These are phyloP conservation scores for Vidua macroura DNA, from an alignment of 2,113 vertebrate genomes.

Conservation along the genomic window DNA sequence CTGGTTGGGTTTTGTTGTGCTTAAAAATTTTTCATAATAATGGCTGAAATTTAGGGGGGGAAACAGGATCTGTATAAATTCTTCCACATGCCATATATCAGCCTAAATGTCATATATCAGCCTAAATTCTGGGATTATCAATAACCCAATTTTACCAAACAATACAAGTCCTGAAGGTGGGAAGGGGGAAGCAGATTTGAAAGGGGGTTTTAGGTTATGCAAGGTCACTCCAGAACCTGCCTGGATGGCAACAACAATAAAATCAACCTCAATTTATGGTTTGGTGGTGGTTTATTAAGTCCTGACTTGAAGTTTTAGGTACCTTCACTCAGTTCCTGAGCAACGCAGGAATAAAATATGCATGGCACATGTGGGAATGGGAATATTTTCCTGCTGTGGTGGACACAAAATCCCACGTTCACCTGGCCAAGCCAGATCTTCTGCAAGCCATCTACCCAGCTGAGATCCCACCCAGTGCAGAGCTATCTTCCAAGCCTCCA, in stretches of 20 bases:
- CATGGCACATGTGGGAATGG: background rate
- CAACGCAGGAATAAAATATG: accelerated
- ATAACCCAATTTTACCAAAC: background rate
- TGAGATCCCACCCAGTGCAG: background rate
- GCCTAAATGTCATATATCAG: background rate
- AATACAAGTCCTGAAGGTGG: background rate
- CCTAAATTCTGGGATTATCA: background rate
- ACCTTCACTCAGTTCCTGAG: background rate
- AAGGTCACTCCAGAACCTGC: background rate
- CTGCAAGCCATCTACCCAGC: background rate
- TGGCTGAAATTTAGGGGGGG: background rate
- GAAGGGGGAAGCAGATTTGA: background rate
- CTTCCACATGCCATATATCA: background rate
- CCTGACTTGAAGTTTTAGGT: background rate
- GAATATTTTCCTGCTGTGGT: background rate
- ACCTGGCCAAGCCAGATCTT: background rate
- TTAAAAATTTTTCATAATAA: background rate
- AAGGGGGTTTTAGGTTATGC: background rate
- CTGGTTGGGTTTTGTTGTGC: background rate
- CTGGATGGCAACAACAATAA: accelerated
- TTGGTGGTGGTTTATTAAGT: background rate
- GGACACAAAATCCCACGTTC: background rate
- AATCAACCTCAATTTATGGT: background rate
- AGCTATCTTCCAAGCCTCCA: background rate
- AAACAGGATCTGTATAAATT: background rate